phyloP scores from a whole-genome alignment of 2,797 vertebrate species.

The Bufotes viridis region DNA sequence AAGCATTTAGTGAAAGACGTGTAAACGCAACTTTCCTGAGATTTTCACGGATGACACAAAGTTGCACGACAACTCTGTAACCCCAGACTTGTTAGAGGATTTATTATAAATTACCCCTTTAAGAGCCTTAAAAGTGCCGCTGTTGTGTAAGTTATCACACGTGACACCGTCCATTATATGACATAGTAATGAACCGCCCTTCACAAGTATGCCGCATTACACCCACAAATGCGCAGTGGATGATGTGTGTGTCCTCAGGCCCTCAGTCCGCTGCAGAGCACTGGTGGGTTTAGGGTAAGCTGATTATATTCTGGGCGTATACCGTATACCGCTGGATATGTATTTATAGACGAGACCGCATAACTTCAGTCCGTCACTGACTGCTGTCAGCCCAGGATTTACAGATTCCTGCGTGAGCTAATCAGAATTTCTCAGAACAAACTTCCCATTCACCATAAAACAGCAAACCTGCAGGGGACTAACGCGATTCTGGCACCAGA shows the following conservation, averaged over 20 bases:
- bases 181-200: not conserved
- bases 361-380: not conserved
- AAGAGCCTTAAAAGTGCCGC: too few species aligned
- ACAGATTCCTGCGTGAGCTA: not conserved
- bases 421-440: not conserved
- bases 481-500: too few species aligned
- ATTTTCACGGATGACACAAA: too few species aligned
- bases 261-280: not conserved
- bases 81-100: too few species aligned
- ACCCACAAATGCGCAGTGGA: not conserved
- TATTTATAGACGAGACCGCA: constrained; percentile 19
- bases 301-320: constrained; percentile 42
- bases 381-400: not conserved
- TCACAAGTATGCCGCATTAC: not conserved
- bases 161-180: not conserved
- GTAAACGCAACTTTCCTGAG: too few species aligned
- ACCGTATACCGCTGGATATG: not conserved
- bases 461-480: not conserved
- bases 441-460: not conserved
- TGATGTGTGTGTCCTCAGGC: constrained; percentile 17
- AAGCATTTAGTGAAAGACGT: too few species aligned
- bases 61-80: too few species aligned
- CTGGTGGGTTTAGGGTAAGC: constrained; percentile 29
- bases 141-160: too few species aligned
- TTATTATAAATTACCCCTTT: too few species aligned